These are phyloP conservation scores for Arothron firmamentum DNA, from an alignment of 2,113 vertebrate species.

Conservation along the genomic window DNA sequence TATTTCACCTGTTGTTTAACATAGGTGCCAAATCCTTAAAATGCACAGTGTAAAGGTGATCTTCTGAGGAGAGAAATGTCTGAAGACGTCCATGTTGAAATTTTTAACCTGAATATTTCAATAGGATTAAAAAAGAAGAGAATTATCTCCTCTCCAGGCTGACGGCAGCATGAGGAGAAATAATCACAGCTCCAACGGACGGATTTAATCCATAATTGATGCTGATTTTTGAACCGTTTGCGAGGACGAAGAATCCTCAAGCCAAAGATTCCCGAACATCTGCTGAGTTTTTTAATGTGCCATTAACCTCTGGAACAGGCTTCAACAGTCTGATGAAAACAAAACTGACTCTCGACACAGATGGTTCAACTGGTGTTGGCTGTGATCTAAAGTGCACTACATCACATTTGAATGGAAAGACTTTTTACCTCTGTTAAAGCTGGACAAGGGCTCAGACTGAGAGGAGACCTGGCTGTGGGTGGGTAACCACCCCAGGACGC, in stretches of 20 bases:
- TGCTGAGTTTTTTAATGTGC: slow-evolving; percentile 1
- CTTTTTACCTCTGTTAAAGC: no score
- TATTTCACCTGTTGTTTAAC: background rate
- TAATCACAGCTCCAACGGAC: slow-evolving; percentile 36
- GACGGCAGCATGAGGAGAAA: slow-evolving; percentile 7
- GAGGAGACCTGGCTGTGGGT: no score
- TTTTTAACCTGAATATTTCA: no score
- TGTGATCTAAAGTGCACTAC: no score
- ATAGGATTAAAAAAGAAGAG: slow-evolving; percentile 2
- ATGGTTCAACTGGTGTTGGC: no score
- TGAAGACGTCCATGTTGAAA: no score
- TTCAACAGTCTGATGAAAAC: slow-evolving; percentile 3
- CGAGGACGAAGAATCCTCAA: background rate
- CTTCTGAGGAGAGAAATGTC: background rate
- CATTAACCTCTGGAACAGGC: slow-evolving; percentile 10
- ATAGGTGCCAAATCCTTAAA: background rate
- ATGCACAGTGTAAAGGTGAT: background rate
- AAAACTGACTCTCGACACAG: background rate
- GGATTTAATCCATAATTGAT: slow-evolving; percentile 47
- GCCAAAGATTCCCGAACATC: slow-evolving; percentile 3
- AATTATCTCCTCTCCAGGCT: slow-evolving; percentile 9
- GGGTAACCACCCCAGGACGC: no score
- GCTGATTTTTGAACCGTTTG: slow-evolving; percentile 29
- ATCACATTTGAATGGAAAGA: no score
- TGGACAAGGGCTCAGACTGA: no score